Base-by-base conservation (phyloP, 2,113 vertebrate species). In the Loxodonta africana region DNA sequence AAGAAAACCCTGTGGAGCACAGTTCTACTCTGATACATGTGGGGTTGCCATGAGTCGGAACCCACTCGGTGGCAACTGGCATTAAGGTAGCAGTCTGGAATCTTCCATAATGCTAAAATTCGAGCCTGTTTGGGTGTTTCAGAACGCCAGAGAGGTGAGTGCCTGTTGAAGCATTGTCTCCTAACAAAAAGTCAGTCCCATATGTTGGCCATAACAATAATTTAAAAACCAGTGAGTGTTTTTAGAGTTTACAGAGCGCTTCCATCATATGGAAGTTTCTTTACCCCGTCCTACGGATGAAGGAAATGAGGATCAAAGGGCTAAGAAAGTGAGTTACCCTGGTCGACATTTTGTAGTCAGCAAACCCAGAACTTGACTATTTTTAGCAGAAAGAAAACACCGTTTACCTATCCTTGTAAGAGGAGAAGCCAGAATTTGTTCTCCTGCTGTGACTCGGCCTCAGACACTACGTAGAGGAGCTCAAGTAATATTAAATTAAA, bases 401-500 rank as follows among this genome's bases (percentile, higher is more conserved):
- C 3, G 8, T 17, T 18, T 53, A 0, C 23, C 0, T 17, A 46
- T 28, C 20, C 53, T 33, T 5, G 1, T 2, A 7, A 71, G 18
- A 21, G 10, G 0, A 5, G 15, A 37, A 18, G 41, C 53, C n/a
- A 14, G n/a, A 7, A 5, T 9, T 1, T 9, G 46, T 30, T 14
- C n/a, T 51, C 48, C 21, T 4, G 6, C 26, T 21, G 41, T 18
- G 46, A 5, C 48, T 0, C 26, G 33, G 2, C 9, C 90, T 14
- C 88, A 1, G 33, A 67, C 2, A 0, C 44, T 1, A 5, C 57
- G 57, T 51, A 0, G 8, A 21, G 48, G 18, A 28, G 2, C 41
- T 15, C 15, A 1, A 5, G 44, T 15, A 5, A 57, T 17, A 0
- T 0, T 0, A 4, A 5, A 20, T 23, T 33, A 4, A 5, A 20